Evolutionary conservation across 2,113 vertebrate species (phyloP), one percentile per base, ranked within the genome.

Genomic region (rat (Rattus norvegicus)): DNA sequence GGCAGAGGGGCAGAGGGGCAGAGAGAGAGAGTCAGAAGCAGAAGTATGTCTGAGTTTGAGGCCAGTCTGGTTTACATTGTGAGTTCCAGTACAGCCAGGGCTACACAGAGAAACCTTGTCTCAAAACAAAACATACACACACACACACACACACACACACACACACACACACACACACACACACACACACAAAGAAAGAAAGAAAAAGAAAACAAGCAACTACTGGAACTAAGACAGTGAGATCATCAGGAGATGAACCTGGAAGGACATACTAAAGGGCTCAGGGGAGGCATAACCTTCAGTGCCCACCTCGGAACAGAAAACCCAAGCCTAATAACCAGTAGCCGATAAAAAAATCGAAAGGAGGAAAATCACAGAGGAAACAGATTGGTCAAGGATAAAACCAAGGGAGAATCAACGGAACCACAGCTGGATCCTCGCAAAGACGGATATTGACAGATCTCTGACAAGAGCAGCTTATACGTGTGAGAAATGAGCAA

Each of bases 191-290:
- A 43, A 69, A 10, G 3, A 8, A 19, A 20, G 6, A 8, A 72
- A n/a, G 16, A 17, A 61, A 76, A 43, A 10, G 73, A 88, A 56
- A 95, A 84, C 33, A 47, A 72, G 87, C 43, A 43, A 59, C 33
- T 85, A 69, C 13, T 85, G 89, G 88, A 83, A 56, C 13, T 9
- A 14, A 80, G 91, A 14, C 2, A 43, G 16, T 8, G 54, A 72
- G 26, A 14, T 52, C n/a, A 47, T 24, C 49, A 20, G 20, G 61
- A 39, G n/a, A 69, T 12, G 63, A 30, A 7, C 43, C 16, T 2
- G 5, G 47, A 89, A 33, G 49, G 33, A 10, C 4, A 8, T 1
- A 0, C 14, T 17, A 33, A 19, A 30, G 0, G 3, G 14, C 4
- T 10, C 0, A 7, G 69, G 17, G 54, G 30, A 20, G 24, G 28